Evolutionary conservation across 2,888 invertebrate genomes (phyloP).

Genomic region (Lepidocyrtoides sp.): DNA sequence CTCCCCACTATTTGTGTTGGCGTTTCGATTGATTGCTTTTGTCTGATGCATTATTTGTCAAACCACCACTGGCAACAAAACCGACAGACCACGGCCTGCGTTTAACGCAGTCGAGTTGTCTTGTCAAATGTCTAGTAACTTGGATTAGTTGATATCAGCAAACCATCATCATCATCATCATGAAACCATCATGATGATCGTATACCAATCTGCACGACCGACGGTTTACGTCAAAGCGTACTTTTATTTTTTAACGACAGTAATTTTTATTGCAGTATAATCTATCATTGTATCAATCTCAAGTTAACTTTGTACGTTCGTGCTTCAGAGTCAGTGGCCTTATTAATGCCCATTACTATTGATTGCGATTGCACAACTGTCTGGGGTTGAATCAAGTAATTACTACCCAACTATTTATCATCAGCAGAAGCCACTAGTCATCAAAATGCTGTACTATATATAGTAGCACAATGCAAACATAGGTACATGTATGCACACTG

Average conservation of each 20-base stretch:
- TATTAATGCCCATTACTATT: constrained; percentile 58
- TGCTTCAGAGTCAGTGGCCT: constrained; percentile 59
- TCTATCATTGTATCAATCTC: constrained; percentile 6
- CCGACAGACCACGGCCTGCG: neutral
- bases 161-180: constrained; percentile 9
- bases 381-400: constrained; percentile 53
- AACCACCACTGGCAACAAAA: neutral
- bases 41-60: neutral
- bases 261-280: constrained; percentile 45
- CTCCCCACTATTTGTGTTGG: neutral
- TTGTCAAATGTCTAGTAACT: constrained; percentile 9
- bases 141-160: constrained; percentile 13
- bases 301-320: neutral
- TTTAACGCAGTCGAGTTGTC: neutral
- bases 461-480: neutral
- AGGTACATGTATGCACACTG: neutral
- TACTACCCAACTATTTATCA: constrained; percentile 15
- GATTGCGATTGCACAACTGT: constrained; percentile 64
- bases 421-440: constrained; percentile 34
- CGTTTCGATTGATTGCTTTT: neutral
- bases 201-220: neutral
- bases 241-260: constrained; percentile 40
- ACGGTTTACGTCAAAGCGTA: constrained; percentile 43
- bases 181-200: neutral
- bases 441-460: neutral